Base-by-base conservation (phyloP, 1,140 invertebrate genomes). In the Eufriesea mexicana region DNA sequence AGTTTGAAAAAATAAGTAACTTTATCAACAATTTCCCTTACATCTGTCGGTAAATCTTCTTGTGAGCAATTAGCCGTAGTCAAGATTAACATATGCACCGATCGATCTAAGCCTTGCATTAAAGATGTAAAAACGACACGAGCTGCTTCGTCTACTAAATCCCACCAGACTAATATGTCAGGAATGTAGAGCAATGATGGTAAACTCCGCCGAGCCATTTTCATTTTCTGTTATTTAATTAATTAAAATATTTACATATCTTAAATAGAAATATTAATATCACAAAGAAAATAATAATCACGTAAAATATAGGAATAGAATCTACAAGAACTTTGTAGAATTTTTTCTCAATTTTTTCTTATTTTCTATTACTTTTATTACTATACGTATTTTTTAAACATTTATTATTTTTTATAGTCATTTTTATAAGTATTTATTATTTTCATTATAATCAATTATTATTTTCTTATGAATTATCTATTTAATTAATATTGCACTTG, bases 141-240 rank as follows among this genome's bases (percentile, higher is more conserved):
- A 14, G 93, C 92, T 9, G 92, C 89, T 74, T 94, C 93, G 12
- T 95, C 93, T 2, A 95, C 93, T 59, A 94, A 80, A 57, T 93
- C 87, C 95, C 95, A 95, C 95, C 95, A 95, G 28, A 94, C 91
- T 72, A 95, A 90, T 51, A 95, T 91, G 83, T 94, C 93, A 23
- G 95, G 94, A 10, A 95, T 86, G 70, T 95, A 94, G 20, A 95
- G 89, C 54, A 95, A 85, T 0, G 94, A 94, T 2, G 95, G 95
- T 70, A 95, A 84, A 54, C 93, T 94, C 66, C 92, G 91, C 35
- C 92, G 91, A 4, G 94, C 92, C 81, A 87, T 92, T 81, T 92
- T 94, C 10, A 95, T 86, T 83, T 92, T 92, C 94, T 94, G 62
- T 79, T 80, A 78, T 76, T 28, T 51, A 23, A 75, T 25, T 8